phyloP scores from a whole-genome alignment of 2,888 invertebrate genomes.

The Pristionchus mayeri region DNA sequence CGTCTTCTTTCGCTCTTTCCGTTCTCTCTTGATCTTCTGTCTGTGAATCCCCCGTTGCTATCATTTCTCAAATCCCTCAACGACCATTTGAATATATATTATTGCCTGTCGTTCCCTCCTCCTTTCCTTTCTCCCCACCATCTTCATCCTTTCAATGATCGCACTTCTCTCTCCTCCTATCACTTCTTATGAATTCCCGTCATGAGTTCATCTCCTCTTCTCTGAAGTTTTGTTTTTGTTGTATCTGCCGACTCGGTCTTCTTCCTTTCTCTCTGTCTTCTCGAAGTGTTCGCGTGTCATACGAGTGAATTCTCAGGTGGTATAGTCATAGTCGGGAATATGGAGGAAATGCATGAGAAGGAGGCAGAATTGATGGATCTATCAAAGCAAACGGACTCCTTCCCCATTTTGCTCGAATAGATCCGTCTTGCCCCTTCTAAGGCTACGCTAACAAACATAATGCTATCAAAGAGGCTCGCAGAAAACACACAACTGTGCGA shows the following conservation, averaged over 20 bases:
- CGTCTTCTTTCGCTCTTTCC: background rate
- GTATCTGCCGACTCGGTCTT: background rate
- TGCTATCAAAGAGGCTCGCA: conserved; percentile 40
- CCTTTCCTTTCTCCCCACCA: background rate
- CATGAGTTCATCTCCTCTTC: conserved; percentile 16
- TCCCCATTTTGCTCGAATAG: background rate
- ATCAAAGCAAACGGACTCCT: conserved; percentile 1
- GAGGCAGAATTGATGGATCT: conserved; percentile 17
- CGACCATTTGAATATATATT: conserved; percentile 35
- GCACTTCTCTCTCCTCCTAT: background rate
- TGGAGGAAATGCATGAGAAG: conserved; percentile 21
- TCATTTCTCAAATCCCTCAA: conserved; percentile 29
- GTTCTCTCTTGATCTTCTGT: conserved; percentile 16
- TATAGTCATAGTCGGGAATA: conserved; percentile 5
- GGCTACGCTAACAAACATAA: conserved; percentile 47
- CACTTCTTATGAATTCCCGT: conserved; percentile 17
- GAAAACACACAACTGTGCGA: conserved; percentile 45
- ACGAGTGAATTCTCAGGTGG: conserved; percentile 17
- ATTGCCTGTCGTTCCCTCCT: background rate
- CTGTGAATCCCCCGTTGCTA: conserved; percentile 19
- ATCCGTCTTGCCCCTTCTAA: conserved; percentile 31
- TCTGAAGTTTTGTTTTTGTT: background rate
- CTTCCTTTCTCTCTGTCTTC: background rate
- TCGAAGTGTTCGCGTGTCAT: conserved; percentile 38
- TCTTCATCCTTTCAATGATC: background rate